Base-by-base conservation (phyloP, 2,113 vertebrate species). In the Mustelus asterias region DNA sequence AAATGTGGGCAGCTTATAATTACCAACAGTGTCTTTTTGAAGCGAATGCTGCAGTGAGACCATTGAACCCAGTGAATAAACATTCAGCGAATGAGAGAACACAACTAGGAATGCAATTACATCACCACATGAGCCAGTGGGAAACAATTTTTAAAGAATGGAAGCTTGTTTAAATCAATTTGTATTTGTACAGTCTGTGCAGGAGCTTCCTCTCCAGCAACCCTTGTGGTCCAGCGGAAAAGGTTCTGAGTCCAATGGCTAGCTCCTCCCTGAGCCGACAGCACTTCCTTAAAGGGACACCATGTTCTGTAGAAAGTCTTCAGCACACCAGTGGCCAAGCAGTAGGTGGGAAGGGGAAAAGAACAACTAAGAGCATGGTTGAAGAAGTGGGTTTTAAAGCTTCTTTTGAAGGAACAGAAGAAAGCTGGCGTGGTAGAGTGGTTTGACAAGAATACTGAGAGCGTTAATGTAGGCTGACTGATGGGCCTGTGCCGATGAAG, bases 341-440 rank as follows among this genome's bases (percentile, higher is more conserved):
- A n/a, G 54, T 3, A 90, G 3, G 1, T n/a, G 88, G 88, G 54
- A 90, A 90, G 54, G 29, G 88, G 54, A 63, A 90, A 29, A 29
- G 88, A 63, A 90, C 16, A 90, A 90, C 11, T 14, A 58, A 63
- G 58, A 44, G 5, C 29, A 83, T 41, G 16, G 4, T 41, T 44
- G 18, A 83, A 22, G 80, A 83, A 16, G 37, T 83, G 37, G 14
- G 18, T 41, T 83, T 83, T 44, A 83, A 83, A 44, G 16, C 37
- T 83, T 6, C 5, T n/a, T 90, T 60, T 90, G 96, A 96, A 96
- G 96, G 96, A 96, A 97, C 72, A 96, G 96, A 96, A 96, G 58
- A 96, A 95, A 96, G 88, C 24, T 89, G 44, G 9, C 85, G 58
- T 48, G 48, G 54, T 41, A 3, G 33, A 80, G 11, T 20, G 80